Evolutionary conservation across 2,888 invertebrate species (phyloP), one percentile per base, ranked within the genome.

Genomic region (Spodoptera picta): DNA sequence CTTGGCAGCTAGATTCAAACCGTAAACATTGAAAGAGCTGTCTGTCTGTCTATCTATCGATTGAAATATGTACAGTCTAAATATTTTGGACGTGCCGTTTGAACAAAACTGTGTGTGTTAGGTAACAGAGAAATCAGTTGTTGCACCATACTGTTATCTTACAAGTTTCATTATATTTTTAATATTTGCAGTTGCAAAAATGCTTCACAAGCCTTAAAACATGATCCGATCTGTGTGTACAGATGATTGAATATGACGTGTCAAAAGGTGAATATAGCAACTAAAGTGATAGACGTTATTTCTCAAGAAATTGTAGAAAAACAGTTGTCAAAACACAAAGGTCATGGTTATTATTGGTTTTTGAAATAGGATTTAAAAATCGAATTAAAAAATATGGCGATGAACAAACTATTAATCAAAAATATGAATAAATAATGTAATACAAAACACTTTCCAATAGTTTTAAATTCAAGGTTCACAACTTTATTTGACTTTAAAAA

Each of bases 121-220:
- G 86, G 92, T 91, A 92, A 93, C 72, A 82, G 88, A 84, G 91
- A 90, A 92, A 92, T 88, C 85, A 82, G 80, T 75, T 83, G 48
- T 90, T 90, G 86, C 90, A 80, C 75, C 88, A 88, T 79, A 71
- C 67, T 64, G 45, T 45, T 49, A 75, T 70, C 53, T 57, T 50
- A 50, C 56, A 48, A 36, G 36, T 36, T 36, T 36, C 36, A 36
- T 36, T 75, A 71, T 50, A 57, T 57, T 69, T 60, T 11, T 36
- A 51, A 60, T 41, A 44, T 57, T 67, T 42, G n/a, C 27, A 11
- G 45, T 73, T 52, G 27, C 31, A 53, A 56, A 56, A 24, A 51
- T 42, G 27, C 27, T 27, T 27, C 5, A 27, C 27, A 3, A 6
- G 12, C 24, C 4, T 49, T 44, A 27, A 27, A 27, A 27, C 3